Conservation (phyloP, 1,140 invertebrate species). For the Zeugodacus cucurbitae region DNA sequence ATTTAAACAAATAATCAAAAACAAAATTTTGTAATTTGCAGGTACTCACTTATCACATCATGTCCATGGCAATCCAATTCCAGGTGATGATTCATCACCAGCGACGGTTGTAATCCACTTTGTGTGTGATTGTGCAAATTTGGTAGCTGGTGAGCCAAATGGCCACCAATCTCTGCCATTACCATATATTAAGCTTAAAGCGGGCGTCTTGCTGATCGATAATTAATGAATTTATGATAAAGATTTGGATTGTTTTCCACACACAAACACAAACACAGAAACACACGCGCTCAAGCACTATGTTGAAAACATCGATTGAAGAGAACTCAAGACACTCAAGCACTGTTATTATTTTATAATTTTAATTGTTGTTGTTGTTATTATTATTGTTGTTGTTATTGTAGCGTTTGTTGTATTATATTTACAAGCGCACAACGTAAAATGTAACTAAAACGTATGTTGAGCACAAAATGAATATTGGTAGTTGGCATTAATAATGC, state of each 20-base stretch:
- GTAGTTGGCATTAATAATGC: background rate
- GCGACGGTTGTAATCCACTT: constrained; percentile 70
- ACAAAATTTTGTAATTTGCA: background rate
- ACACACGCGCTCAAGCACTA: background rate
- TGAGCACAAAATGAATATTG: background rate
- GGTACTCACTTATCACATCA: constrained; percentile 66
- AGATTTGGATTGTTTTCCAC: no score
- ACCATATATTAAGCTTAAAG: constrained; percentile 68
- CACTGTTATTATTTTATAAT: no score
- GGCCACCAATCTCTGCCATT: constrained; percentile 72
- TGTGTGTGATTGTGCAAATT: constrained; percentile 68
- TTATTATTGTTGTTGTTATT: background rate
- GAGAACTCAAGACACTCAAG: no score
- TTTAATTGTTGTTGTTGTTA: background rate
- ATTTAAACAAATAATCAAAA: background rate
- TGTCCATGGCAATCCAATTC: constrained; percentile 66
- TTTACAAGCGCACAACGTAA: background rate
- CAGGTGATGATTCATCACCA: constrained; percentile 71
- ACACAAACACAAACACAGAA: background rate
- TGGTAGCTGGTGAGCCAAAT: constrained; percentile 72
- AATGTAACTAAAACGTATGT: background rate
- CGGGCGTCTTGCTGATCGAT: constrained; percentile 48
- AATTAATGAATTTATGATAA: background rate
- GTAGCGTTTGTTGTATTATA: background rate
- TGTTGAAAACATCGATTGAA: no score